A percentile compares a stretch with the other conserved stretches of the same genome.
Evolutionary conservation across 1,140 invertebrate genomes (phyloP).

Genomic region (Procambarus virginalis): DNA sequence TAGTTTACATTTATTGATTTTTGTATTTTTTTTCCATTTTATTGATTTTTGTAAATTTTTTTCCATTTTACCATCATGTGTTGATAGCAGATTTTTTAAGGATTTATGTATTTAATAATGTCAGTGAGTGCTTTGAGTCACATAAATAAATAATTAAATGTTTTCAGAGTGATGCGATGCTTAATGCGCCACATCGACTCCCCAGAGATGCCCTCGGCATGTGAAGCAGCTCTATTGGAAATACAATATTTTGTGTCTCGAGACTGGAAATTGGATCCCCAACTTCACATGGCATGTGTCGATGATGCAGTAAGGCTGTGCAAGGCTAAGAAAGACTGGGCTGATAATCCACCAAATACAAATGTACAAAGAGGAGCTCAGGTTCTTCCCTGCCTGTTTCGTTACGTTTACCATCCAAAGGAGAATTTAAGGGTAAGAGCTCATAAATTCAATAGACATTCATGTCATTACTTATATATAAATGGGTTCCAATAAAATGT

Average conservation of each 20-base stretch:
- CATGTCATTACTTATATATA: too few relatives aligned
- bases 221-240: slow-evolving; percentile 92
- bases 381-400: slow-evolving; percentile 93
- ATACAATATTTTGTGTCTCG: slow-evolving; percentile 98
- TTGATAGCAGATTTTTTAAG: too few relatives aligned
- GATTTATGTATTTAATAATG: background rate
- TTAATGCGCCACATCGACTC: slow-evolving; percentile 93
- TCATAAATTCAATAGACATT: background rate
- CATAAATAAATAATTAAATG: background rate
- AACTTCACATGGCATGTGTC: slow-evolving; percentile 90
- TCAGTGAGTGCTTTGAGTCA: too few relatives aligned
- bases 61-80: too few relatives aligned
- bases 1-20: too few relatives aligned
- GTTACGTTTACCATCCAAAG: slow-evolving; percentile 86
- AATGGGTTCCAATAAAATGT: too few relatives aligned
- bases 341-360: slow-evolving; percentile 76
- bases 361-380: slow-evolving; percentile 84
- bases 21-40: too few relatives aligned
- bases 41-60: too few relatives aligned
- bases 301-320: slow-evolving; percentile 89
- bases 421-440: slow-evolving; percentile 77
- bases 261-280: slow-evolving; percentile 94
- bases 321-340: slow-evolving; percentile 86
- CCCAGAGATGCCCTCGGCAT: slow-evolving; percentile 88
- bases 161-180: slow-evolving; percentile 90